These are phyloP conservation scores for Apis laboriosa DNA, from an alignment of 1,140 invertebrate genomes.

Conservation along the genomic window DNA sequence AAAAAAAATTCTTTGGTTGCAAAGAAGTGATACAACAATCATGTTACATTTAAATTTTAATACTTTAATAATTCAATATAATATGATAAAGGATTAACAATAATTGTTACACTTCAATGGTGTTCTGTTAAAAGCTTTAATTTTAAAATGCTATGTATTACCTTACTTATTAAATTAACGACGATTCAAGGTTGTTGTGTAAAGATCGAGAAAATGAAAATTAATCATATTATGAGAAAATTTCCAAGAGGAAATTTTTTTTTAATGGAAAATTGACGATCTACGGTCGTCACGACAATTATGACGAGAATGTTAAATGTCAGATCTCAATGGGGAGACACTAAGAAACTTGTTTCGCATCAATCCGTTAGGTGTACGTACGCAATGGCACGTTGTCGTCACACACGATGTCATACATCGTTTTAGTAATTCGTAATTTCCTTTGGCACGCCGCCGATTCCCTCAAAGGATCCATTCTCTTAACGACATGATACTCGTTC, in stretches of 20 bases:
- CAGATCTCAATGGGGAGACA: constrained; percentile 37
- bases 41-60: too few species aligned
- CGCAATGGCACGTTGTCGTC: constrained; percentile 38
- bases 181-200: too few species aligned
- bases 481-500: constrained; percentile 17
- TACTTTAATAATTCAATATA: too few species aligned
- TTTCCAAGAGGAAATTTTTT: background rate
- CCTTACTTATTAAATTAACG: too few species aligned
- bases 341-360: constrained; percentile 29
- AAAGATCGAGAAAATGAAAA: too few species aligned
- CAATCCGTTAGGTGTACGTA: constrained; percentile 45
- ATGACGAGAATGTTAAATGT: constrained; percentile 16
- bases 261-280: background rate
- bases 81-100: too few species aligned
- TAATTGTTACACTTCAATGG: too few species aligned
- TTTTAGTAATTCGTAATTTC: constrained; percentile 40
- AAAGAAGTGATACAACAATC: too few species aligned
- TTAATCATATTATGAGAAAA: too few species aligned
- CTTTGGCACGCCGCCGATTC: constrained; percentile 18
- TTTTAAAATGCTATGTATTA: too few species aligned
- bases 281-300: background rate
- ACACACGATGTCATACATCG: constrained; percentile 33
- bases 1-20: too few species aligned
- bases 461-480: constrained; percentile 24
- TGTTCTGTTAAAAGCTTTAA: too few species aligned